Evolutionary conservation across 1,140 invertebrate species (phyloP), one percentile per base, ranked within the genome.

Genomic region (Liolophura sinensis): DNA sequence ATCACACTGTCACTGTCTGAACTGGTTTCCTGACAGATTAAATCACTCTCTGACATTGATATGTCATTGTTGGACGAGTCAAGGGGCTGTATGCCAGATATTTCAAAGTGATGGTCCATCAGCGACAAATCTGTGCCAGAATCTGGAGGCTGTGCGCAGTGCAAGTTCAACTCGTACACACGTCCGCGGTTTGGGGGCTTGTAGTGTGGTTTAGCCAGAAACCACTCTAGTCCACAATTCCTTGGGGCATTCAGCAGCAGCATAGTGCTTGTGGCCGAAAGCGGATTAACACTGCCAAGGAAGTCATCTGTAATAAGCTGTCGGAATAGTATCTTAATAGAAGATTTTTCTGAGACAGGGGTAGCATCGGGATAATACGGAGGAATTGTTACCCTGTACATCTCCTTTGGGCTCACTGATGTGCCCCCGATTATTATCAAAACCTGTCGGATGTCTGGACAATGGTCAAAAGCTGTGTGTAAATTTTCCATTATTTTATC

Each of bases 371-470:
- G 74, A 61, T 73, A 74, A 16, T 73, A 56, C 18, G 70, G 70
- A 6, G 79, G 79, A 18, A 81, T 62, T 31, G 67, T 71, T 11
- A 81, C 71, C 20, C 77, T 7, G 64, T 73, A 81, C 0, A 71
- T 67, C 71, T 81, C 79, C 61, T 76, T 81, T 48, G 79, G 79
- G 49, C 72, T 78, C n/a, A 78, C 62, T 22, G 72, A 59, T 14
- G 77, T 79, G 15, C 73, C 73, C 27, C 79, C 79, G 18, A 81
- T 60, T 12, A 77, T 31, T 50, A 81, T 54, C 18, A 73, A 31
- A 54, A 73, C 70, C 54, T 75, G 65, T 9, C 73, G 58, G 52
- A 81, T 73, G 69, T 79, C 76, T 27, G 77, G 76, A 59, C 74
- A 79, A 14, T 60, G 25, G 27, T 76, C 73, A 67, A 80, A 80